These are phyloP conservation scores for Columba janthina DNA, from an alignment of 2,113 vertebrate species.

Conservation along the genomic window DNA sequence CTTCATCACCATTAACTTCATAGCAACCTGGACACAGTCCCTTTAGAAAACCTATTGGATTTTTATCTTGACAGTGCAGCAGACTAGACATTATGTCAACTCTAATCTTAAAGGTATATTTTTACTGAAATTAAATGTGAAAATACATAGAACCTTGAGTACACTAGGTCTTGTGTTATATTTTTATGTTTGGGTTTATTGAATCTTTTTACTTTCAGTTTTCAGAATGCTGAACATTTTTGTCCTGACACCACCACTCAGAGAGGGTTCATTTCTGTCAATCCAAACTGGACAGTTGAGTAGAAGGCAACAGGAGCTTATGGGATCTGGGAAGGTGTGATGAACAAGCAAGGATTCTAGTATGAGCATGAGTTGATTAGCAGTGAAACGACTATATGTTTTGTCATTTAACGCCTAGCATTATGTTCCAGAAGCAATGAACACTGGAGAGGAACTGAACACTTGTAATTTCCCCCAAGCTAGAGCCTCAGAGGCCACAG, in stretches of 20 bases:
- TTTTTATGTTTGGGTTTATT: neutral
- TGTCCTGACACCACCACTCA: neutral
- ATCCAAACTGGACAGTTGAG: neutral
- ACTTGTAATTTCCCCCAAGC: conserved; percentile 29
- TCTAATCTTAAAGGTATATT: neutral
- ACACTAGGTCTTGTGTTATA: neutral
- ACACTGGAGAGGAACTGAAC: conserved; percentile 34
- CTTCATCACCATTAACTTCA: neutral
- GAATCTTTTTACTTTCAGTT: neutral
- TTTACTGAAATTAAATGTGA: conserved; percentile 5
- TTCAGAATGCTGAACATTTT: neutral
- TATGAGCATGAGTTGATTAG: conserved; percentile 11
- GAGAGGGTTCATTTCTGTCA: neutral
- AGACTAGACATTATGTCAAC: neutral
- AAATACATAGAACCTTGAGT: neutral
- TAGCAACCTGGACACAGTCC: neutral
- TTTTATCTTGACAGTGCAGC: conserved; percentile 10
- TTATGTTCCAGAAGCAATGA: conserved; percentile 53
- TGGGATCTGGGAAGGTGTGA: neutral
- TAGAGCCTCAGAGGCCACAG: neutral
- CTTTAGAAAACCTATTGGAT: neutral
- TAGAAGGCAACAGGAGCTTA: neutral
- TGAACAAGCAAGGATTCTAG: neutral
- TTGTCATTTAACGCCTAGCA: conserved; percentile 43
- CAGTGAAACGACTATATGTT: conserved; percentile 29